Base-by-base conservation (phyloP, 2,797 vertebrate genomes). In the Lepilemur septentrionalis region DNA sequence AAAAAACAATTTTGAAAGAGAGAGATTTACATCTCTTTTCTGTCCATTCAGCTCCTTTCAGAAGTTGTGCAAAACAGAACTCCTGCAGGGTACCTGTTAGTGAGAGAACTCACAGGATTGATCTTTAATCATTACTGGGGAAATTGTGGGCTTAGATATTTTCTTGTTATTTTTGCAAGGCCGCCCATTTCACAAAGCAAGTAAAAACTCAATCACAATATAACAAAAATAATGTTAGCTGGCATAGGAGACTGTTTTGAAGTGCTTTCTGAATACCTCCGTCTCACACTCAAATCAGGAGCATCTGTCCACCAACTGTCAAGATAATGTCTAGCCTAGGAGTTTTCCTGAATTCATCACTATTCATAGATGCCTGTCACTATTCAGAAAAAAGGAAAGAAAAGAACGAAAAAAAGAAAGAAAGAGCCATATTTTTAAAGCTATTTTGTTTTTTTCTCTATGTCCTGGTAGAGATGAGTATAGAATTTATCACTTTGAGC, bases 231-330 rank as follows among this genome's bases (percentile, higher is more conserved):
- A 82, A 81, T 93, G 96, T 61, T 86, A 72, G 90, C 94, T 98
- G 96, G 96, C 97, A 91, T 0, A 94, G 93, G 67, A 91, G 65
- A 80, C 52, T 95, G 93, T 95, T 95, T 90, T 94, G 94, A 97
- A 94, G 94, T 94, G 89, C 96, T 94, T 97, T 97, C 94, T 96
- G 87, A 96, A 97, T 96, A 97, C 97, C 95, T 97, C 96, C 93
- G 97, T 97, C 97, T 98, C 97, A 96, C 97, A 97, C 96, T 97
- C 96, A 80, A 89, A 84, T 96, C 93, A 96, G 93, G 82, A 96
- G 97, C 97, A 97, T 97, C 97, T 97, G 97, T 95, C 97, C 67
- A 30, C 97, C 97, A 97, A 96, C 97, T 97, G 97, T 96, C 97
- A 97, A 91, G 93, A 96, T 87, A 96, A 78, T 50, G 85, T 94